Evolutionary conservation across 2,113 vertebrate species (phyloP).

Genomic region (Macaca nemestrina): DNA sequence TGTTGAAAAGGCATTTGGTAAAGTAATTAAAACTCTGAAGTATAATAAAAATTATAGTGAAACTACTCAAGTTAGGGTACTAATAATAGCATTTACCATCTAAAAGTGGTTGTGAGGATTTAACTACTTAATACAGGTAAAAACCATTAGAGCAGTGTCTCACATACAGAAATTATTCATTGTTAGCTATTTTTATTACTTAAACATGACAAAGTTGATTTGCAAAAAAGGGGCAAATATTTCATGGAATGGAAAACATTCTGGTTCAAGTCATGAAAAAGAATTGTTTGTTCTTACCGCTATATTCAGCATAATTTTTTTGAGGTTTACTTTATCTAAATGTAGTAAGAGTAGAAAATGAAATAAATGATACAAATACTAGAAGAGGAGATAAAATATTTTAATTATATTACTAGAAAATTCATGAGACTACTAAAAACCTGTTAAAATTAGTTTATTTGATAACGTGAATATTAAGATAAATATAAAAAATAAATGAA

Average conservation of each 20-base stretch:
- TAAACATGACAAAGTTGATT: constrained; percentile 10
- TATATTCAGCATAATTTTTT: background rate
- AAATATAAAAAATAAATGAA: background rate
- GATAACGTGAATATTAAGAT: background rate
- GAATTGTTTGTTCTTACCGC: background rate
- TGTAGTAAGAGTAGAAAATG: constrained; percentile 37
- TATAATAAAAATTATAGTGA: background rate
- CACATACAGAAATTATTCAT: background rate
- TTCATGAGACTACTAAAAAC: background rate
- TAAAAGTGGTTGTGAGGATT: background rate
- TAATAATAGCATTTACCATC: background rate
- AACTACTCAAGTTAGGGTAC: background rate
- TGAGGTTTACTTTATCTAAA: constrained; percentile 33
- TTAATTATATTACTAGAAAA: background rate
- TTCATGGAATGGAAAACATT: background rate
- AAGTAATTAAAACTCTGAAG: constrained; percentile 8
- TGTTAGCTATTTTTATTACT: constrained; percentile 17
- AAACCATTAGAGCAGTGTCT: background rate
- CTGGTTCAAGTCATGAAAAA: constrained; percentile 9
- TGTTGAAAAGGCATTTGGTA: background rate
- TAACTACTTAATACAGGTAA: background rate
- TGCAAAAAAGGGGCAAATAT: background rate
- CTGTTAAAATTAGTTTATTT: background rate
- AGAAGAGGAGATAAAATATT: background rate
- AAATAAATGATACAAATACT: constrained; percentile 17